Conservation (phyloP, 2,113 vertebrate species). For the Chamaetylas fuelleborni region DNA sequence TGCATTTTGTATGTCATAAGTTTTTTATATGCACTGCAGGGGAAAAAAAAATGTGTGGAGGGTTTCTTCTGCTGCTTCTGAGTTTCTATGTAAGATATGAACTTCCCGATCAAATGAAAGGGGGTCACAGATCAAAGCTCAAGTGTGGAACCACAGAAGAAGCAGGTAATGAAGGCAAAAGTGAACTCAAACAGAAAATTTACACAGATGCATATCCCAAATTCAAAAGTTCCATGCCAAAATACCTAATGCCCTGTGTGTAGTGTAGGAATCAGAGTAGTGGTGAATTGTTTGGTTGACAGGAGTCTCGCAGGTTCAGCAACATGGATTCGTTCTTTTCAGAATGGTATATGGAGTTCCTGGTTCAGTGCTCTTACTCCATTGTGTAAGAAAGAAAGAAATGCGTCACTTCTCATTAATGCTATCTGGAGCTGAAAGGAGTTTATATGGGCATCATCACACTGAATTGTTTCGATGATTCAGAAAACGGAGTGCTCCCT, state of each 20-base stretch:
- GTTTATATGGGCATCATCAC: constrained; percentile 31
- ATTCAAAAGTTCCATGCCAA: background rate
- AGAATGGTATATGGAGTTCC: background rate
- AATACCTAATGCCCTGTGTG: background rate
- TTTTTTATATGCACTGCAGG: background rate
- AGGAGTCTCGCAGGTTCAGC: background rate
- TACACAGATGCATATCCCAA: background rate
- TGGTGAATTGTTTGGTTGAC: background rate
- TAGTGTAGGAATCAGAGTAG: background rate
- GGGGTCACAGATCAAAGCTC: background rate
- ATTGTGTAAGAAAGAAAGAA: constrained; percentile 3
- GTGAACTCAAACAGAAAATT: background rate
- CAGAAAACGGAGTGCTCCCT: background rate
- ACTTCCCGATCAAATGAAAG: background rate
- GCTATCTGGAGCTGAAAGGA: constrained; percentile 21
- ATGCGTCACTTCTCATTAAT: background rate
- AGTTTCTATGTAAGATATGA: background rate
- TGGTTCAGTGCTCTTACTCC: background rate
- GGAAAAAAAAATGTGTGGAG: background rate
- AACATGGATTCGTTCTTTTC: background rate
- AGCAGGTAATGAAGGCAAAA: background rate
- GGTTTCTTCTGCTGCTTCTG: background rate
- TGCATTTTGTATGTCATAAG: background rate
- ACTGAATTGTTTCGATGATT: background rate
- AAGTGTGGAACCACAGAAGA: background rate